These are phyloP conservation scores for Acleris laterana DNA, from an alignment of 2,888 invertebrate genomes.

Conservation along the genomic window DNA sequence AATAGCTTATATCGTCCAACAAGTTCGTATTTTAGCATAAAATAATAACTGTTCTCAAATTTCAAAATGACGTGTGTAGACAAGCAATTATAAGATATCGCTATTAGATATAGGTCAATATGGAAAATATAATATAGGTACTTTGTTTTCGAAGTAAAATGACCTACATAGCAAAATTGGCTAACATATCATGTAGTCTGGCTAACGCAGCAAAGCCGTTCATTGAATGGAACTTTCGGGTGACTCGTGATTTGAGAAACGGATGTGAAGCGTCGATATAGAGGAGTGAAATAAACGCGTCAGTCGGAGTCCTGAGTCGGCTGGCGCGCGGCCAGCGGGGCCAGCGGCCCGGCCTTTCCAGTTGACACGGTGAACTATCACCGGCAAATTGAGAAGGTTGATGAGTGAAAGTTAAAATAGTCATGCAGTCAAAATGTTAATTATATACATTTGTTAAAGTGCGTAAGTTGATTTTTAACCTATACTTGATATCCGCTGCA, in stretches of 20 bases:
- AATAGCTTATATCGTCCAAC: no score
- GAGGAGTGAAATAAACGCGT: constrained; percentile 42
- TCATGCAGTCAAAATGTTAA: not conserved
- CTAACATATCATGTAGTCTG: not conserved
- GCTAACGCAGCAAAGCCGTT: not conserved
- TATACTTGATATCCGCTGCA: not conserved
- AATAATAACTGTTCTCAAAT: no score
- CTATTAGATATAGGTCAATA: no score
- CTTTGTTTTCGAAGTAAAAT: no score
- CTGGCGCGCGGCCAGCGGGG: constrained; percentile 56
- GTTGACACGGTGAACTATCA: constrained; percentile 46
- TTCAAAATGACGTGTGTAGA: no score
- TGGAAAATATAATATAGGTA: no score
- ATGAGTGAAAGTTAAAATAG: constrained; percentile 12
- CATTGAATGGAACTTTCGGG: not conserved
- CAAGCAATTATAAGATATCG: no score
- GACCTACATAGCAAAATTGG: no score
- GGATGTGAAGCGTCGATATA: constrained; percentile 22
- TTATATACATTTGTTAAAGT: not conserved
- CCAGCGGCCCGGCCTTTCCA: constrained; percentile 45
- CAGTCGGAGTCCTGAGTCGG: constrained; percentile 38
- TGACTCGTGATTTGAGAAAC: constrained; percentile 1
- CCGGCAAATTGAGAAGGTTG: constrained; percentile 42
- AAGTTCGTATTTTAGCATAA: no score
- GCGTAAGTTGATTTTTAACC: no score